These are phyloP conservation scores for Ammospiza nelsoni DNA, from an alignment of 2,113 vertebrate genomes.

Conservation along the genomic window DNA sequence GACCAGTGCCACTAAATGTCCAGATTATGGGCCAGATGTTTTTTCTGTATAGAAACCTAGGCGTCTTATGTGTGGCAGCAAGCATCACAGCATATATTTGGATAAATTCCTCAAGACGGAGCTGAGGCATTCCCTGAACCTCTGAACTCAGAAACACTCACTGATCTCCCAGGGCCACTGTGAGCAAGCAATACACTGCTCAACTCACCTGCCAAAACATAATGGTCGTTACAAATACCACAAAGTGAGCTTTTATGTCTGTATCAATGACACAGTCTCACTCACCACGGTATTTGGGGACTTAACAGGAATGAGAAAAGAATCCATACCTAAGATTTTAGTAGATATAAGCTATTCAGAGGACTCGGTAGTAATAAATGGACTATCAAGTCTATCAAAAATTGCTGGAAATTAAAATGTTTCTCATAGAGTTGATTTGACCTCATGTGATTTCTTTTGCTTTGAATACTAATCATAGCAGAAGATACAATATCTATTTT, in stretches of 20 bases:
- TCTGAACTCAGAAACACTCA: background rate
- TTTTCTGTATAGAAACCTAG: background rate
- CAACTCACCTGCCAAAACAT: background rate
- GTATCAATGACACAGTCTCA: background rate
- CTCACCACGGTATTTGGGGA: background rate
- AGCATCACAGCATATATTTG: background rate
- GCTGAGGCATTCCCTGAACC: background rate
- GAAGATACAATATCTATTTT: background rate
- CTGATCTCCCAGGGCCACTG: fast-evolving
- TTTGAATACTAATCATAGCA: background rate
- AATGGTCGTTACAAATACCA: background rate
- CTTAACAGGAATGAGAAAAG: background rate
- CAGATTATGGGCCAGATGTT: background rate
- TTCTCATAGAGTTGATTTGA: background rate
- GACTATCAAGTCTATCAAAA: background rate
- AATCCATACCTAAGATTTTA: background rate
- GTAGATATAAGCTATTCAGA: background rate
- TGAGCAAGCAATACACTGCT: background rate
- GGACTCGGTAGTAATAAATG: background rate
- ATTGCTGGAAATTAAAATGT: background rate
- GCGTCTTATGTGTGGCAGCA: background rate
- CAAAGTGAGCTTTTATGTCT: background rate
- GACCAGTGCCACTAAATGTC: background rate
- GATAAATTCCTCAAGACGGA: background rate
- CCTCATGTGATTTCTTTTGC: background rate